Conservation (phyloP, 1,140 invertebrate genomes). For the Drosophila simulans region DNA sequence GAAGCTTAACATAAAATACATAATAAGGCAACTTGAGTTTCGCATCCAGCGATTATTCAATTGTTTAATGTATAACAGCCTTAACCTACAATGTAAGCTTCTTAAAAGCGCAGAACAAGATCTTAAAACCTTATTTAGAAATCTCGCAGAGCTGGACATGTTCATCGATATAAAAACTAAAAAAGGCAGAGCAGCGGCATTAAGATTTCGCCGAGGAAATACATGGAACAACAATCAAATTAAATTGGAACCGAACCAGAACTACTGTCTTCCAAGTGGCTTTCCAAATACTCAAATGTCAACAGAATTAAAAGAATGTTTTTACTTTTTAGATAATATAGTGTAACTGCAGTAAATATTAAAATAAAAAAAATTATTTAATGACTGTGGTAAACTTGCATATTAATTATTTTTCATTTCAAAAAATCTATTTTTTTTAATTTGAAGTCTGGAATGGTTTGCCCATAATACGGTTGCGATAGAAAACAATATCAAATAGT, state of each 20-base stretch:
- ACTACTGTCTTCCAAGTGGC: slow-evolving; percentile 46
- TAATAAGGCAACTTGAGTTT: slow-evolving; percentile 72
- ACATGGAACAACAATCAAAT: neutral
- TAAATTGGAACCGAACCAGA: neutral
- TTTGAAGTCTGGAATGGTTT: too few relatives aligned
- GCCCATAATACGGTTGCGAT: too few relatives aligned
- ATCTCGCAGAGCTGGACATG: slow-evolving; percentile 64
- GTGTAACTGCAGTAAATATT: too few relatives aligned
- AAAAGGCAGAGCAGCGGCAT: slow-evolving; percentile 23
- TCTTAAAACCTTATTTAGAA: slow-evolving; percentile 56
- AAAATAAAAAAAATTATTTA: too few relatives aligned
- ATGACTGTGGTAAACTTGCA: too few relatives aligned
- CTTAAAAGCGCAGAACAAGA: slow-evolving; percentile 60
- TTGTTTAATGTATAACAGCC: slow-evolving; percentile 62
- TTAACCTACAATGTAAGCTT: slow-evolving; percentile 64
- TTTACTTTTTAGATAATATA: neutral
- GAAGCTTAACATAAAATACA: slow-evolving; percentile 59
- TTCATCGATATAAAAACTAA: slow-evolving; percentile 69
- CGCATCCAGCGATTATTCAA: slow-evolving; percentile 73
- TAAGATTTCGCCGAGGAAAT: slow-evolving; percentile 15
- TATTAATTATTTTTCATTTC: too few relatives aligned
- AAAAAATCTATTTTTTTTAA: too few relatives aligned
- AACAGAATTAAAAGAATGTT: slow-evolving; percentile 1
- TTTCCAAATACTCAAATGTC: slow-evolving; percentile 65
- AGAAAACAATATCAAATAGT: too few relatives aligned